Evolutionary conservation across 2,113 vertebrate genomes (phyloP).

Genomic region (Noctilio leporinus): DNA sequence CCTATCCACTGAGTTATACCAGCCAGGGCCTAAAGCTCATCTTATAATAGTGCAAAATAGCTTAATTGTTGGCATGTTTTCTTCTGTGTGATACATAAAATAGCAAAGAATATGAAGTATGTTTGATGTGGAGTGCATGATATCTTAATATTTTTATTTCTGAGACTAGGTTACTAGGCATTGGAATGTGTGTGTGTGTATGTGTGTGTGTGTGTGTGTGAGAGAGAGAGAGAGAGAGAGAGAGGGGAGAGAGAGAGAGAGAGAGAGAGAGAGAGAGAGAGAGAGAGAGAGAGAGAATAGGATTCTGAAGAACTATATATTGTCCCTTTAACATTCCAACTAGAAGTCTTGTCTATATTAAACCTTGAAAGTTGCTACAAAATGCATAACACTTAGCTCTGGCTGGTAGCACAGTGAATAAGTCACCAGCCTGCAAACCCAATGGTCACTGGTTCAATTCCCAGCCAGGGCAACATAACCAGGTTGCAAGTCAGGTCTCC

Average conservation of each 20-base stretch:
- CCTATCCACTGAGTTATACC: too few relatives aligned
- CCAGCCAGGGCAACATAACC: too few relatives aligned
- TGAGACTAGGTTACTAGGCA: neutral
- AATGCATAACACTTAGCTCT: neutral
- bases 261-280: too few relatives aligned
- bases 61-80: neutral
- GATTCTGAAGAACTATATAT: neutral
- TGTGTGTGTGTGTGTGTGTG: neutral
- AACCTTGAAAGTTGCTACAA: neutral
- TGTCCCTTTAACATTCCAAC: neutral
- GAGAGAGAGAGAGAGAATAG: too few relatives aligned
- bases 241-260: too few relatives aligned
- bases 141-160: neutral
- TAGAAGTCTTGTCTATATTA: neutral
- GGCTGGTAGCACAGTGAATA: too few relatives aligned
- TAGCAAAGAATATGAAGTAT: rapidly evolving
- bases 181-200: neutral
- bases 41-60: neutral
- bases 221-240: too few relatives aligned
- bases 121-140: rapidly evolving
- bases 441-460: too few relatives aligned
- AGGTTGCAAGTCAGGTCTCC: too few relatives aligned
- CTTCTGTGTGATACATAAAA: neutral
- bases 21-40: neutral
- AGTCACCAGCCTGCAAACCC: too few relatives aligned